phyloP scores from a whole-genome alignment of 2,797 vertebrate genomes.

The Petrocephalus schoutedeni region DNA sequence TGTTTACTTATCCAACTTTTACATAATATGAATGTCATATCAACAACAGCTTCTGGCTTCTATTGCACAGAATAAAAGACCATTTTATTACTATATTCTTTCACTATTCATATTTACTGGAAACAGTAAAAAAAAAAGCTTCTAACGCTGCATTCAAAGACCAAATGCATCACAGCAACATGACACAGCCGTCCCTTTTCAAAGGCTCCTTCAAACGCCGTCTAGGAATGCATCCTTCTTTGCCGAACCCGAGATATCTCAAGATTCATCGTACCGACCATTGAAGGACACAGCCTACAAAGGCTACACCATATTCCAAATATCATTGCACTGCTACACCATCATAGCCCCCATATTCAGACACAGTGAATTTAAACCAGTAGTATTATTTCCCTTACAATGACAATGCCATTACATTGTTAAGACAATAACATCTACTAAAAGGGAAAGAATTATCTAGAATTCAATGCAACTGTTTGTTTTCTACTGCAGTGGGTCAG shows the following conservation, averaged over 20 bases:
- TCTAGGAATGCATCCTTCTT: neutral
- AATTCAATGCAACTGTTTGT: neutral
- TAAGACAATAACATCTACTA: neutral
- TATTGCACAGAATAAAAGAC: neutral
- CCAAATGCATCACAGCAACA: neutral
- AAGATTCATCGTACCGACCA: neutral
- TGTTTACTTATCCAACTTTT: neutral
- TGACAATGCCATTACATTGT: neutral
- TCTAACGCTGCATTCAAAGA: neutral
- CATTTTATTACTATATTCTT: neutral
- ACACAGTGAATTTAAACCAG: neutral
- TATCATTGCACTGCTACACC: too few species aligned
- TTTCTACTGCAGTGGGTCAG: neutral
- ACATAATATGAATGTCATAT: neutral
- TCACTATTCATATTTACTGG: neutral
- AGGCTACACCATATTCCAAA: neutral
- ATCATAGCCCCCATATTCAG: too few species aligned
- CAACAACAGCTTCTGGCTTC: neutral
- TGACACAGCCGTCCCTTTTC: neutral
- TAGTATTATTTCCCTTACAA: neutral
- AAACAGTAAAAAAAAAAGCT: neutral
- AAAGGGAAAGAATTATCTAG: neutral
- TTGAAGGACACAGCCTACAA: neutral
- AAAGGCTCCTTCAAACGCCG: neutral
- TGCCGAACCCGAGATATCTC: neutral